A percentile compares a stretch with the other conserved stretches of the same genome.
phyloP scores from a whole-genome alignment of 2,113 vertebrate species.

The Nettapus auritus region DNA sequence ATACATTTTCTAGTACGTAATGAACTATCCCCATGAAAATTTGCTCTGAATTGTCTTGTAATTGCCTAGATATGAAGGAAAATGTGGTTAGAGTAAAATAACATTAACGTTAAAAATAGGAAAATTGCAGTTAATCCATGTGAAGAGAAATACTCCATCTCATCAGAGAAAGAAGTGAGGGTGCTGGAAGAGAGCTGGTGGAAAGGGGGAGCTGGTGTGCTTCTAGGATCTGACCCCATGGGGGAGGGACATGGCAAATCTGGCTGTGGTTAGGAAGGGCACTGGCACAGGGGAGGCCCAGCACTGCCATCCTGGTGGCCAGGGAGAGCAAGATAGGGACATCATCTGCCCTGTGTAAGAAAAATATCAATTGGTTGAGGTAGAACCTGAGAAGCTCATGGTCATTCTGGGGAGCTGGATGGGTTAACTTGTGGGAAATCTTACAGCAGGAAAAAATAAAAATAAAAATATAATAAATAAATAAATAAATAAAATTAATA shows the following conservation, averaged over 20 bases:
- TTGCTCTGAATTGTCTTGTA: slow-evolving; percentile 63
- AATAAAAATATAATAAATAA: no score
- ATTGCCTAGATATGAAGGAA: slow-evolving; percentile 50
- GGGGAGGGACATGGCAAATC: neutral
- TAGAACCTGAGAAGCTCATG: neutral
- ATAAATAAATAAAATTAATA: no score
- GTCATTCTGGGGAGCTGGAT: neutral
- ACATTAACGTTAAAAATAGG: slow-evolving; percentile 48
- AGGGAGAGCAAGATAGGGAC: neutral
- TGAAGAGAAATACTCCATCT: slow-evolving; percentile 14
- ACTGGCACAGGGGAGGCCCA: rapidly evolving
- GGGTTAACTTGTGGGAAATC: neutral
- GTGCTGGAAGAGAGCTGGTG: neutral
- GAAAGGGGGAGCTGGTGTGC: neutral
- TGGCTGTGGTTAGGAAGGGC: neutral
- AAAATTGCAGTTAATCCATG: slow-evolving; percentile 51
- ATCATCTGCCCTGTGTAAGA: neutral
- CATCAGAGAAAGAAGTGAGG: neutral
- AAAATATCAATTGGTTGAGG: neutral
- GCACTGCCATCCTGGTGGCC: neutral
- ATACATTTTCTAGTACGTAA: slow-evolving; percentile 50
- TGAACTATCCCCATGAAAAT: slow-evolving; percentile 65
- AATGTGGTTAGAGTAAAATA: slow-evolving; percentile 57
- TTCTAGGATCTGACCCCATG: neutral
- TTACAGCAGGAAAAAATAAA: neutral